Base-by-base conservation (phyloP, 2,888 invertebrate species). In the Conistra vaccinii region DNA sequence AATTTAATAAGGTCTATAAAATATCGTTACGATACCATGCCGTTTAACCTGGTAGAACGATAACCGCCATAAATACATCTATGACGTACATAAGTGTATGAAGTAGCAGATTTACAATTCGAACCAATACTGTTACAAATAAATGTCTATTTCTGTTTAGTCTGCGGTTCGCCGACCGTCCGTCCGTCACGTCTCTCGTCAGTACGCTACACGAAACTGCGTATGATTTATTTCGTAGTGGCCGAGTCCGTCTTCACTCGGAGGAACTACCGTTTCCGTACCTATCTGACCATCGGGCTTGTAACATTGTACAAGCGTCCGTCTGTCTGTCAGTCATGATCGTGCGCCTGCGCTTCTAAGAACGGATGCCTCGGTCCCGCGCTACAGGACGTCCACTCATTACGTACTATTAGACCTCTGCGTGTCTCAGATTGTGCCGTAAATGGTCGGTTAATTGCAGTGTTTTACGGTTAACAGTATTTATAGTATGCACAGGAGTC, bases 301-400 rank as follows among this genome's bases (percentile, higher is more conserved):
- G 78, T 71, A 71, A 71, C 80, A 84, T 89, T 90, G 87, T 89
- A 89, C 88, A 88, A 89, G 91, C 91, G 92, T 90, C 91, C 84
- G 88, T 90, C 89, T 91, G 91, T 91, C 91, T 92, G 90, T 89
- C 89, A 86, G 84, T 85, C 85, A 82, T 83, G 83, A 87, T 84
- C 88, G 90, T 87, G 85, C 86, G 86, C 85, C 83, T 81, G 82
- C 78, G 77, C 85, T 94, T 94, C 93, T 88, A 85, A 88, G 92
- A 94, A 94, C 91, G 91, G 92, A 93, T 92, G 91, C 91, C 91
- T 83, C 84, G 89, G 88, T 91, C 89, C 89, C 83, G 89, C 85
- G 73, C 87, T 87, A 85, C 89, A 89, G 89, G 87, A 91, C 86
- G 87, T 87, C 87, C 87, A 85, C 84, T 88, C 89, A 91, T 92